Base-by-base conservation (phyloP, 2,797 vertebrate species). In the Parambassis ranga region DNA sequence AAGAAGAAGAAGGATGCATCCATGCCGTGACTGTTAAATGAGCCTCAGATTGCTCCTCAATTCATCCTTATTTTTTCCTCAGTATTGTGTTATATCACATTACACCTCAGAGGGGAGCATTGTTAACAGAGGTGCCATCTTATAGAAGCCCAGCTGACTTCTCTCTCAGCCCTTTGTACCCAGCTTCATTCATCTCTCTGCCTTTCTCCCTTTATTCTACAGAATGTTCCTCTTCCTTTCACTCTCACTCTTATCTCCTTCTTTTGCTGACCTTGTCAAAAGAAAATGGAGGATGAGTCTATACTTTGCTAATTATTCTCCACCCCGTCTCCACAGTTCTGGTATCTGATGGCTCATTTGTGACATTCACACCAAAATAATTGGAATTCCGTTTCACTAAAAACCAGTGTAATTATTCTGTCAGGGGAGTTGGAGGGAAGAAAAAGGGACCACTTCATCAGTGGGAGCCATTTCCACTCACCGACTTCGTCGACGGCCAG, bases 401-500 rank as follows among this genome's bases (percentile, higher is more conserved):
- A 74, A 23, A 37, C 44, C 65, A 16, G 48, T 9, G 22, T 71
- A 46, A 73, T 74, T 64, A 61, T 66, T 75, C 64, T 66, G 56
- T 59, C 55, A 72, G 48, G 1, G 9, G 32, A 30, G 31, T 24
- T 5, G 5, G 3, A 63, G 14, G 49, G 41, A 46, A 52, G 20
- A 18, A 53, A 33, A 31, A 10, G 14, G 6, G 37, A 62, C 15
- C 33, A 50, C 63, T 64, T 75, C 53, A 71, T 65, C 48, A 65
- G 50, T 5, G 9, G 36, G 61, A 37, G 52, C 35, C 5, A 28
- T 19, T 62, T 65, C 55, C 60, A 92, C 95, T 94, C 87, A 99
- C 96, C 96, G 95, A 82, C 93, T 98, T 81, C 94, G 93, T 71
- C 94, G 91, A 68, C 93, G 95, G 31, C 94, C 89, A 0, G 95